Percentiles rank a stretch among this genome's conserved stretches.
Conservation (phyloP, 2,797 vertebrate genomes). For the Neomorphus geoffroyi region DNA sequence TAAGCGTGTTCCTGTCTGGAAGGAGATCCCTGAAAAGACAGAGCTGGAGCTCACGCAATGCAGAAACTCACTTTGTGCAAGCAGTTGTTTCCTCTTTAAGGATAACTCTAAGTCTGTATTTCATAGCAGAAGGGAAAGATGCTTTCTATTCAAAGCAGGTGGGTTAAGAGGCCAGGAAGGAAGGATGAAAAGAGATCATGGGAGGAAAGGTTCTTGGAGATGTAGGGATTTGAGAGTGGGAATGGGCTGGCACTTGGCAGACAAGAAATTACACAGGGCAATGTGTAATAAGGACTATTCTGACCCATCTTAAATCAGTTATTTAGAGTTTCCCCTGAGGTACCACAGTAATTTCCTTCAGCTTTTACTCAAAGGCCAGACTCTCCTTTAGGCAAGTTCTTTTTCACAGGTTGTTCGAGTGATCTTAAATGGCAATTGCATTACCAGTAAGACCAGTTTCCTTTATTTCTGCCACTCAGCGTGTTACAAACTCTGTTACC, state of each 20-base stretch:
- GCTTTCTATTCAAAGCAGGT: not conserved
- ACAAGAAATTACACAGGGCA: not conserved
- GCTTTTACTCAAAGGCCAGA: conserved; percentile 11
- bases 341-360: conserved; percentile 21
- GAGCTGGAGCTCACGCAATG: not conserved
- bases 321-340: conserved; percentile 10
- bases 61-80: not conserved
- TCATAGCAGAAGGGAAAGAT: not conserved
- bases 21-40: not conserved
- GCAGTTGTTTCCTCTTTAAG: not conserved
- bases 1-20: not conserved
- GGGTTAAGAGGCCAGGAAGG: not conserved
- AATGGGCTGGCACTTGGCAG: not conserved
- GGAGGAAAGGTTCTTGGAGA: not conserved
- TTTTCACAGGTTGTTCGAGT: not conserved
- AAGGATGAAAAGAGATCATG: not conserved
- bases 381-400: conserved; percentile 21
- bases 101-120: not conserved
- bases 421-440: not conserved
- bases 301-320: not conserved
- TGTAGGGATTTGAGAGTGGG: not conserved
- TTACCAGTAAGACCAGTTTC: not conserved
- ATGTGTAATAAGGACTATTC: conserved; percentile 7
- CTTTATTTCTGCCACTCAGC: not conserved
- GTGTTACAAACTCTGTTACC: not conserved